These are phyloP conservation scores for Crepidodera aurea DNA, from an alignment of 2,888 invertebrate species.

Conservation along the genomic window DNA sequence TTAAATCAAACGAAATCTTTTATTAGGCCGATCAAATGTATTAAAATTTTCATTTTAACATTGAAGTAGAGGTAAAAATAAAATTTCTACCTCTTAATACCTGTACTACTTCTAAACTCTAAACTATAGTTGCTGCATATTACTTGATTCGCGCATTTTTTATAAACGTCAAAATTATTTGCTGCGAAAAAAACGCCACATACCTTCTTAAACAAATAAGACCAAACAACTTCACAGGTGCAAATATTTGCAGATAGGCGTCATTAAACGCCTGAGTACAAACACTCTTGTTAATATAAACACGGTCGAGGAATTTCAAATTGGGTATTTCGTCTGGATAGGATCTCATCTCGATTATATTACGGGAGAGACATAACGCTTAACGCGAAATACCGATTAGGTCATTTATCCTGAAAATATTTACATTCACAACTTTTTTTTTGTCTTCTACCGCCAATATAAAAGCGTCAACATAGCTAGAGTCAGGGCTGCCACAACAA, in stretches of 20 bases:
- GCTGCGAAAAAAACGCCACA: too few species aligned
- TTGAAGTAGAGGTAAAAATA: too few species aligned
- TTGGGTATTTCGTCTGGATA: slow-evolving; percentile 8
- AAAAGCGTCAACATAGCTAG: slow-evolving; percentile 26
- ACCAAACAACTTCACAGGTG: not conserved
- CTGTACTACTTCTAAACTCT: too few species aligned
- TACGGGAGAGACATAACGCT: slow-evolving; percentile 1
- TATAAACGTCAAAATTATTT: too few species aligned
- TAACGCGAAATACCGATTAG: slow-evolving; percentile 26
- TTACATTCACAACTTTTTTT: slow-evolving; percentile 12
- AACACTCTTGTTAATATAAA: slow-evolving; percentile 19
- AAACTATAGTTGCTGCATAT: too few species aligned
- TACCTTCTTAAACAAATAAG: too few species aligned
- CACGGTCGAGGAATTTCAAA: slow-evolving; percentile 2
- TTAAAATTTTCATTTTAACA: too few species aligned
- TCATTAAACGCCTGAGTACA: not conserved
- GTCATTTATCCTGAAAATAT: slow-evolving; percentile 30
- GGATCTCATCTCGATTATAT: slow-evolving; percentile 14
- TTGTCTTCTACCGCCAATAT: slow-evolving; percentile 15
- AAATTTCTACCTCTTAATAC: too few species aligned
- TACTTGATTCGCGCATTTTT: too few species aligned
- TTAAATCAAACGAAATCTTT: too few species aligned
- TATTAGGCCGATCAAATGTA: too few species aligned
- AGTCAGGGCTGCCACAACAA: slow-evolving; percentile 24
- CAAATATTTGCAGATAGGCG: slow-evolving; percentile 4